Base-by-base conservation (phyloP, 2,888 invertebrate species). In the Apodemia zela region DNA sequence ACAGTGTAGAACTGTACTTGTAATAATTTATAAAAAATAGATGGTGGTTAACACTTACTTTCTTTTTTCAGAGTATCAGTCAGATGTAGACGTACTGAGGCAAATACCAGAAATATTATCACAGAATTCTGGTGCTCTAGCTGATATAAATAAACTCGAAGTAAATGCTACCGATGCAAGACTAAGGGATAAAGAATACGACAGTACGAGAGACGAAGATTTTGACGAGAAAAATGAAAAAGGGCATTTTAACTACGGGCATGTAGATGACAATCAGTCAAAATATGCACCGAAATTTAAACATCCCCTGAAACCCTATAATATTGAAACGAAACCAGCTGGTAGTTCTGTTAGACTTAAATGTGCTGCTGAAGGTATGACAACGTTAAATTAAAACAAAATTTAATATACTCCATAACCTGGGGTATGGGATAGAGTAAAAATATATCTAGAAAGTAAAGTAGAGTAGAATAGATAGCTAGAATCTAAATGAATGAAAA, bases 301-400 rank as follows among this genome's bases (percentile, higher is more conserved):
- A 71, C 88, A 86, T 78, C 84, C 80, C 2, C 77, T 77, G 17
- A 88, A 82, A 75, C 76, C 92, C 79, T 88, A 75, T 61, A 73
- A 75, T 1, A 85, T 87, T 79, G 89, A 92, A 64, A 91, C 95
- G 65, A 96, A 95, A 77, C 97, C 97, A 0, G 97, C 97, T 33
- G 97, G 97, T 1, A 96, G 94, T 71, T 95, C 94, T 77, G 92
- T 96, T 2, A 93, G 93, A 70, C 85, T 98, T 0, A 93, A 93
- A 75, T 98, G 98, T 80, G 93, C 93, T 65, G 95, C 95, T 62
- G 92, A 92, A 77, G 94, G 94, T 89, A 84, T 33, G 33, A 33
- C 33, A 6, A 7, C 33, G 7, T 33, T 6, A 33, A 33, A 6
- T 33, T 33, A 33, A 5, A 33, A 6, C 33, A 33, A 7, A 33